Evolutionary conservation across 1,140 invertebrate species (phyloP).

Genomic region (Papilio aristodemus): DNA sequence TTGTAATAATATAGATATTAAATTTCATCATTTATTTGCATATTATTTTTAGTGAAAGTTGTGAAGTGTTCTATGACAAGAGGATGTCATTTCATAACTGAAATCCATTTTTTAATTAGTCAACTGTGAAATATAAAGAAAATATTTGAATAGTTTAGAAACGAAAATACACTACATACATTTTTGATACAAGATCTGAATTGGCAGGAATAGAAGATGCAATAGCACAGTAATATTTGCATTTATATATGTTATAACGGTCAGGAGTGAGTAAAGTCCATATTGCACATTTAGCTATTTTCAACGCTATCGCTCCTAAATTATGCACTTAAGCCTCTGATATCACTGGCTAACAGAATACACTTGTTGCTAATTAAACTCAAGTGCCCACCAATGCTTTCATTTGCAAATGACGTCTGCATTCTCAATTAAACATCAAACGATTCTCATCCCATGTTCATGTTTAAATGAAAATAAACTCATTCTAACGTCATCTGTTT

Average conservation of each 20-base stretch:
- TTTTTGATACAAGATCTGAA: no score
- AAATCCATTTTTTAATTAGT: no score
- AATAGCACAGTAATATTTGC: constrained; percentile 15
- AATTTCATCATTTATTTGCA: no score
- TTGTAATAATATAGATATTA: no score
- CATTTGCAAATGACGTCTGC: constrained; percentile 34
- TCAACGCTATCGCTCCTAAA: constrained; percentile 36
- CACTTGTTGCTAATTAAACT: constrained; percentile 53
- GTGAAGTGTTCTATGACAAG: no score
- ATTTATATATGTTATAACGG: not conserved
- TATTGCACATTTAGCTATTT: constrained; percentile 33
- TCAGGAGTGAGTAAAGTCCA: not conserved
- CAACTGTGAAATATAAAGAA: no score
- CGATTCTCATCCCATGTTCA: constrained; percentile 18
- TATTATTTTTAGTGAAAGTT: no score
- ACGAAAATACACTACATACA: no score
- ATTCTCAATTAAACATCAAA: constrained; percentile 29
- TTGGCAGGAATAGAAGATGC: not conserved
- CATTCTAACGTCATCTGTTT: not conserved
- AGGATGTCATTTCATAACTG: no score
- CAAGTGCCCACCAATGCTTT: constrained; percentile 39
- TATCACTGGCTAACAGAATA: constrained; percentile 47
- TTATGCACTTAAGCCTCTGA: constrained; percentile 47
- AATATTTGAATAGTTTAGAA: no score
- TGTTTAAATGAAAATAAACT: constrained; percentile 19